Percentiles rank a stretch among this genome's conserved stretches.
phyloP scores from a whole-genome alignment of 1,140 invertebrate species.

The Penaeus indicus region DNA sequence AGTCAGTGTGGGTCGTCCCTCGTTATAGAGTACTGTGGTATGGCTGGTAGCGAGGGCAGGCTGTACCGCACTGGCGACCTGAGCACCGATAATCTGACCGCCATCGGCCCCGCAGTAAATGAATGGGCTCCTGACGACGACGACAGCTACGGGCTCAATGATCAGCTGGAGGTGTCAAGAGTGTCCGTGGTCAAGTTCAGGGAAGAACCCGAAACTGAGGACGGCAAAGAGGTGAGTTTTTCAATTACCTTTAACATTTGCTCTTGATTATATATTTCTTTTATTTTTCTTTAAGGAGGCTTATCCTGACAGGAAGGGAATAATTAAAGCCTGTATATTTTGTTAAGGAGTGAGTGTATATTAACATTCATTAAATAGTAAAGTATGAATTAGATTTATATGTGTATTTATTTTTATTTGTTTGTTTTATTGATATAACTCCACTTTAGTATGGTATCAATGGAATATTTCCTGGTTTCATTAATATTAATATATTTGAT shows the following conservation, averaged over 20 bases:
- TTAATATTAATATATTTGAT: too few relatives aligned
- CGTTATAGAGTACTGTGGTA: conserved; percentile 59
- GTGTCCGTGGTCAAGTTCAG: conserved; percentile 91
- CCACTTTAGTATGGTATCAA: too few relatives aligned
- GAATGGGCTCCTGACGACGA: conserved; percentile 73
- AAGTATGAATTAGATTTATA: too few relatives aligned
- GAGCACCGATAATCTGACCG: conserved; percentile 67
- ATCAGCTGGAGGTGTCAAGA: conserved; percentile 83
- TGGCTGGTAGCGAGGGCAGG: conserved; percentile 67
- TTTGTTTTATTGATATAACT: too few relatives aligned
- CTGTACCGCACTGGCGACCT: conserved; percentile 66
- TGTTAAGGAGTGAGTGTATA: too few relatives aligned
- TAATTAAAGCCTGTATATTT: neutral
- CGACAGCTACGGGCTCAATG: conserved; percentile 71
- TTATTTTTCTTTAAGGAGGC: conserved; percentile 12
- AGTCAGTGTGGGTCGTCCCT: conserved; percentile 55
- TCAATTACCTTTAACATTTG: neutral
- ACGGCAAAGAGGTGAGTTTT: conserved; percentile 63
- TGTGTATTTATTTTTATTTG: too few relatives aligned
- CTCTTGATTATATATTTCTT: neutral
- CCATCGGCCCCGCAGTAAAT: conserved; percentile 61
- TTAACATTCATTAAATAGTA: too few relatives aligned
- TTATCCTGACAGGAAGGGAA: conserved; percentile 8
- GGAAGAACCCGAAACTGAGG: conserved; percentile 72
- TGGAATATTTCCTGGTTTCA: too few relatives aligned